Evolutionary conservation across 2,888 invertebrate species (phyloP).

Genomic region (Polylopha cassiicola): DNA sequence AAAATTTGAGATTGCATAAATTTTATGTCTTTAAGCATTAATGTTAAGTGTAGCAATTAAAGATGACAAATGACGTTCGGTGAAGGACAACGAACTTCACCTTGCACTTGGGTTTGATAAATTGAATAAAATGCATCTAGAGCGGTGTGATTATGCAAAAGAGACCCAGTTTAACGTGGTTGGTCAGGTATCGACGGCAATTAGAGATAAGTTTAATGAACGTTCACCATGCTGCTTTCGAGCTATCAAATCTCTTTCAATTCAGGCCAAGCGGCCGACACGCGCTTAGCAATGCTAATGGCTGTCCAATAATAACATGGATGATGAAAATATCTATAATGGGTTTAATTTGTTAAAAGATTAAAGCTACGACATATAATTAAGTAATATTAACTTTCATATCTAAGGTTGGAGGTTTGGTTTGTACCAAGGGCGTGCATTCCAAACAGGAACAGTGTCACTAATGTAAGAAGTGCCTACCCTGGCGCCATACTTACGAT

Average conservation of each 20-base stretch:
- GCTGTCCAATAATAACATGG: conserved; percentile 3
- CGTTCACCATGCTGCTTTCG: conserved; percentile 21
- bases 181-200: conserved; percentile 29
- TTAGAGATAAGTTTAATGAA: conserved; percentile 33
- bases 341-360: neutral
- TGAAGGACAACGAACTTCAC: conserved; percentile 14
- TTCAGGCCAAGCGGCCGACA: conserved; percentile 10
- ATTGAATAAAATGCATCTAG: conserved; percentile 16
- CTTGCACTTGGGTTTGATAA: conserved; percentile 25
- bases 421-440: too few relatives aligned
- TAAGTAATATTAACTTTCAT: too few relatives aligned
- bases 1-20: too few relatives aligned
- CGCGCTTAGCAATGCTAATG: conserved; percentile 2
- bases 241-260: conserved; percentile 18
- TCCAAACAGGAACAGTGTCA: too few relatives aligned
- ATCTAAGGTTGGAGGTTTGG: too few relatives aligned
- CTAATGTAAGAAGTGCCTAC: too few relatives aligned
- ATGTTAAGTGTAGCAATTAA: neutral
- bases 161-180: conserved; percentile 25
- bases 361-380: too few relatives aligned
- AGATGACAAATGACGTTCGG: conserved; percentile 6
- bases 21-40: neutral
- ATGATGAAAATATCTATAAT: neutral
- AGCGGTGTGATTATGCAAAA: conserved; percentile 31
- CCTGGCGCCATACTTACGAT: too few relatives aligned